Base-by-base conservation (phyloP, 1,140 invertebrate genomes). In the Euschistus heros region DNA sequence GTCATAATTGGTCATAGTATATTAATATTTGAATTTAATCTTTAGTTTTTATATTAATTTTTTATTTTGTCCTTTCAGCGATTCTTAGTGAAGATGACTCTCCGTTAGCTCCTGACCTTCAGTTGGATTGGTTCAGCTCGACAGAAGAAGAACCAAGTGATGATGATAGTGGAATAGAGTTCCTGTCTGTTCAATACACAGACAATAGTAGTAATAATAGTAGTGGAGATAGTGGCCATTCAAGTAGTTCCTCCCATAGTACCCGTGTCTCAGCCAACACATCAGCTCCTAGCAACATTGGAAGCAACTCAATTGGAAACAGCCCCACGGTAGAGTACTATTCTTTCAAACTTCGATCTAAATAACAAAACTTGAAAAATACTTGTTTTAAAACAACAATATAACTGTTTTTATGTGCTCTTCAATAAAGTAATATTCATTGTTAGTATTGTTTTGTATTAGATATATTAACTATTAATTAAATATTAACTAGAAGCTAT, bases 91-190 rank as follows among this genome's bases (percentile, higher is more conserved):
- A 63, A 62, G 69, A 66, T 47, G 66, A 68, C 44, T 67, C 64
- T 15, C 66, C 68, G 20, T 80, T 82, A 22, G 86, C 87, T n/a
- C 86, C 87, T 3, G 87, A 90, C 76, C 75, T 90, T 42, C 88
- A 89, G 74, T 75, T 90, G 55, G 86, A 90, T 72, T 90, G 87
- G 85, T 79, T 84, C 0, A 86, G 84, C 0, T 70, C 70, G 15
- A 69, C 59, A 22, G 67, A 66, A 62, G 66, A 67, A 42, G 69
- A 69, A 66, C 76, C 70, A 61, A 75, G 75, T 66, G 72, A 73
- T 66, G 59, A 61, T 42, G 76, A 78, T 65, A 78, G 77, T 71
- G 79, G 77, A 66, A 78, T 81, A 37, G 86, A 87, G 72, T 81
- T 82, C 60, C 78, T 81, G 57, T 78, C 79, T 27, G 78, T 80